A percentile compares a stretch with the other conserved stretches of the same genome.
Evolutionary conservation across 1,140 invertebrate species (phyloP).

Genomic region (Diachasmimorpha longicaudata): DNA sequence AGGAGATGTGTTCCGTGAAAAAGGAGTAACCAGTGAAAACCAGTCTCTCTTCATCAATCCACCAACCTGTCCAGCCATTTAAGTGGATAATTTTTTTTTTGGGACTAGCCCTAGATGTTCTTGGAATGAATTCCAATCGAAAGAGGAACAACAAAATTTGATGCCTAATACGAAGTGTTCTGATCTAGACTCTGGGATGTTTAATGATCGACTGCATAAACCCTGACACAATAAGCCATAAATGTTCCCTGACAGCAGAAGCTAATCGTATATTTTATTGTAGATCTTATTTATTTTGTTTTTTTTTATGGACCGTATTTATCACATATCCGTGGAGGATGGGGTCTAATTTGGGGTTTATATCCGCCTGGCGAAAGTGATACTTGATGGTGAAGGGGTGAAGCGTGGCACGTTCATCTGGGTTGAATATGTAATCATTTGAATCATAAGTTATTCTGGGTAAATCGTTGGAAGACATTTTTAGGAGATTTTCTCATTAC

Average conservation of each 20-base stretch:
- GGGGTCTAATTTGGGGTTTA: conserved; percentile 20
- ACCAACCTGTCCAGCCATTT: neutral
- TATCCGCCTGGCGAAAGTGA: conserved; percentile 39
- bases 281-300: neutral
- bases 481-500: too few relatives aligned
- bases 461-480: too few relatives aligned
- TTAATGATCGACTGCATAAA: neutral
- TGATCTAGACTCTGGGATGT: too few relatives aligned
- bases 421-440: too few relatives aligned
- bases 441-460: too few relatives aligned
- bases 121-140: neutral
- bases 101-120: neutral
- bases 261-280: neutral
- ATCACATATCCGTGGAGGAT: neutral
- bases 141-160: neutral
- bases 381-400: neutral
- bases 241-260: neutral
- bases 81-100: neutral
- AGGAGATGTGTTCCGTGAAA: neutral
- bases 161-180: neutral
- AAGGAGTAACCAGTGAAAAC: neutral
- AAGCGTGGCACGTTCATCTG: neutral
- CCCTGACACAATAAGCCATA: conserved; percentile 4
- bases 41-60: neutral
- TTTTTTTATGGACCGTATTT: conserved; percentile 6